Evolutionary conservation across 2,888 invertebrate species (phyloP), one percentile per base, ranked within the genome.

Genomic region (Mechanitis mazaeus): DNA sequence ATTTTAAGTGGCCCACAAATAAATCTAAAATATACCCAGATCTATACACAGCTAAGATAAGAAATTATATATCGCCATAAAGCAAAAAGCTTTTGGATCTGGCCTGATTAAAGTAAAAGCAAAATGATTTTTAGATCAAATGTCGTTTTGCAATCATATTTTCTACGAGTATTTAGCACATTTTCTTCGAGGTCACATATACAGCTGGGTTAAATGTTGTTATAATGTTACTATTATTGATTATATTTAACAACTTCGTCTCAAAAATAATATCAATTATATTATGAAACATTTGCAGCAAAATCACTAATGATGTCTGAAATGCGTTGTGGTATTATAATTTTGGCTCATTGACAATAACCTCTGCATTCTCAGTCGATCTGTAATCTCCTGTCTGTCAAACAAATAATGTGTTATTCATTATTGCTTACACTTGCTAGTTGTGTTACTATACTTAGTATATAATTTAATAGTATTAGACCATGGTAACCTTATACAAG

Each of bases 301-400:
- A 47, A 47, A 31, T 50, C 31, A 50, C 9, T 50, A 2, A 28
- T 50, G 50, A 50, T 31, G 31, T 50, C 31, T 50, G 28, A 50
- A 47, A 50, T 50, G 31, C 50, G 50, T 50, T 31, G 28, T 7
- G 50, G 11, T 31, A 31, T 50, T 50, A 50, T 50, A 3, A 45
- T 64, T 67, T 74, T 75, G 75, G 74, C 76, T 72, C 67, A 65
- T 47, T 71, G 70, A 68, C 75, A 73, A 68, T 60, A 63, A 55
- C 63, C 7, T 31, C 64, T 73, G 70, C 74, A 73, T 75, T 75
- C 72, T 61, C 72, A 68, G 72, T 68, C 71, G 67, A 63, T 70
- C 56, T 61, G 69, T 70, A 70, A 71, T 60, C 60, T 59, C 33
- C 54, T 60, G 56, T 59, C 63, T 56, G 35, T 20, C 20, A 20